Evolutionary conservation across 2,113 vertebrate genomes (phyloP), one percentile per base, ranked within the genome.

Genomic region (Lates calcarifer): DNA sequence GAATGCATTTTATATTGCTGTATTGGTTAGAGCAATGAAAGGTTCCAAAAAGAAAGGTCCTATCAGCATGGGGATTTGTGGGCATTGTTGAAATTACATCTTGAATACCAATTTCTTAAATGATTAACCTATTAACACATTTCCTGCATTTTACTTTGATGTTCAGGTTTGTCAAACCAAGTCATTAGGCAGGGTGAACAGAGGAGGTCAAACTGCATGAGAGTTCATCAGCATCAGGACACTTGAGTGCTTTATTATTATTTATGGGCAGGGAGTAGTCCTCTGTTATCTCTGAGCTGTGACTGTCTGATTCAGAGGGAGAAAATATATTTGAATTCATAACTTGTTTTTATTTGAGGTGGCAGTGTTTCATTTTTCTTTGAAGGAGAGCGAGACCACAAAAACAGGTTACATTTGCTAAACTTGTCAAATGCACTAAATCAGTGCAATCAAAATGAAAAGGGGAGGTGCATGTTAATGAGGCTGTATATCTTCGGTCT

Each of bases 1-100:
- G 64, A 85, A 67, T 66, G 26, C 22, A 49, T 65, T 77, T 77
- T n/a, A 22, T 79, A 70, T 69, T 53, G 43, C 17, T 47, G 41
- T 47, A 18, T 28, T 47, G 14, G 26, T 35, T 2, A n/a, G 17
- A 28, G 47, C 61, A 37, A 58, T 63, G 24, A 82, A 60, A 79
- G 66, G 31, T 66, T 22, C 15, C 47, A 60, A 62, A 77, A 53
- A 39, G 5, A 56, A 77, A 63, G 33, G 4, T 57, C 28, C 20
- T 57, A 64, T 71, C 51, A 69, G 67, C 37, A 15, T 26, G 9
- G 39, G 15, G 31, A 61, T 47, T 64, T 22, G 3, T n/a, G 5
- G 24, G 0, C 24, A 83, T 37, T 29, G 6, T 53, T 45, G 1
- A 61, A 72, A 68, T 43, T 0, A 43, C 18, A 11, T 9, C n/a